Evolutionary conservation across 2,888 invertebrate species (phyloP).

Genomic region (Euplagia quadripunctaria): DNA sequence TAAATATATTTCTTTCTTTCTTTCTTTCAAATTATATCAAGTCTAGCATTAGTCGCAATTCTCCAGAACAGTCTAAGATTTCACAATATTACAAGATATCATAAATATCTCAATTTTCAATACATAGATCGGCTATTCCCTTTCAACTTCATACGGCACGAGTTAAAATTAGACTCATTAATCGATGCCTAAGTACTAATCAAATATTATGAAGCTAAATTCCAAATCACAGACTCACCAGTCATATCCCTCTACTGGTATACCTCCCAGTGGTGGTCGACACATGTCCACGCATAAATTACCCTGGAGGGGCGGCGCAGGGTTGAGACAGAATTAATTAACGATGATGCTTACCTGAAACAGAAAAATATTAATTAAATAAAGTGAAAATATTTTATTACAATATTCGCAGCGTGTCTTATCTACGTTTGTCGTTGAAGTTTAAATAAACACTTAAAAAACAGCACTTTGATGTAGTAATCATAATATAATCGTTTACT

Average conservation of each 20-base stretch:
- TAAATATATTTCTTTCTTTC: no score
- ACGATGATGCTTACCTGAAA: conserved; percentile 67
- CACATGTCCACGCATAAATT: conserved; percentile 70
- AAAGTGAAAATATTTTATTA: conserved; percentile 32
- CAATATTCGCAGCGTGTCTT: conserved; percentile 15
- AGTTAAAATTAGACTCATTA: no score
- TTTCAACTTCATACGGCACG: no score
- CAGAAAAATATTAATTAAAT: conserved; percentile 45
- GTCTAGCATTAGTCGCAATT: no score
- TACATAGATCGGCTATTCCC: no score
- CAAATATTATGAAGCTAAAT: conserved; percentile 4
- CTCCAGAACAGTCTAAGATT: no score
- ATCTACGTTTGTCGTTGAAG: not conserved
- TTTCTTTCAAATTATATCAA: no score
- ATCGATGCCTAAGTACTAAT: not conserved
- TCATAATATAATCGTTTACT: no score
- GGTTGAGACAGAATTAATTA: conserved; percentile 56
- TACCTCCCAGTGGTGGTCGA: conserved; percentile 16
- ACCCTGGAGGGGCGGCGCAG: conserved; percentile 32
- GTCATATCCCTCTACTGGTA: conserved; percentile 16
- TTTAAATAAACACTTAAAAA: not conserved
- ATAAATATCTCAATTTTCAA: no score
- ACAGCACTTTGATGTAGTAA: no score
- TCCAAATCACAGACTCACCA: conserved; percentile 22
- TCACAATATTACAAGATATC: no score